Percentiles rank a stretch among this genome's conserved stretches.
phyloP scores from a whole-genome alignment of 2,888 invertebrate species.

The Ennomos fuscantarius region DNA sequence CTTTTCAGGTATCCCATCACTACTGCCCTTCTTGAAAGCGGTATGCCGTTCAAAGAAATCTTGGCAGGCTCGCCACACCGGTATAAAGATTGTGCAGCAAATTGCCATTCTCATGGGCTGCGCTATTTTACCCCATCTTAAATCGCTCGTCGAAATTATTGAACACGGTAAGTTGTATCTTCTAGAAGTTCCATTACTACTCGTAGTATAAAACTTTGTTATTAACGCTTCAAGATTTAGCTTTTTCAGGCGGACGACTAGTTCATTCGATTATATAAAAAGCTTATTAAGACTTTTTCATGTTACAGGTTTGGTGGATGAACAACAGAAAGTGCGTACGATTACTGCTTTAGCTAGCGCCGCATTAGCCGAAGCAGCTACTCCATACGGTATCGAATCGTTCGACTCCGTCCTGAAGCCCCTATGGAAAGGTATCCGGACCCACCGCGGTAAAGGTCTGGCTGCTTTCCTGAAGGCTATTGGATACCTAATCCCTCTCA shows the following conservation, averaged over 20 bases:
- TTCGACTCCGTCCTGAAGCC: slow-evolving; percentile 99
- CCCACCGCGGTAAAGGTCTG: slow-evolving; percentile 95
- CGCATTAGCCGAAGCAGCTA: slow-evolving; percentile 99
- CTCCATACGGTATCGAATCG: slow-evolving; percentile 99
- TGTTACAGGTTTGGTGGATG: slow-evolving; percentile 93
- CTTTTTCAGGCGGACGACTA: no score
- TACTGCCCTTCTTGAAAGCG: slow-evolving; percentile 98
- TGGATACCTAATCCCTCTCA: slow-evolving; percentile 99
- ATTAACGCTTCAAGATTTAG: no score
- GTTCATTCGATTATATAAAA: no score
- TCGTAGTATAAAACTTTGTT: neutral
- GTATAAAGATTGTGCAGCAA: slow-evolving; percentile 99
- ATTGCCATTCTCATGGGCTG: slow-evolving; percentile 99
- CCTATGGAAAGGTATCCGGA: slow-evolving; percentile 99
- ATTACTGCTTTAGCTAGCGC: slow-evolving; percentile 99
- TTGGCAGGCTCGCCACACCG: slow-evolving; percentile 99
- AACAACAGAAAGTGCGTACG: slow-evolving; percentile 99
- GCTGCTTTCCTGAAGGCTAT: slow-evolving; percentile 99
- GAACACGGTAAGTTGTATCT: slow-evolving; percentile 92
- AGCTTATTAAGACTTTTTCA: slow-evolving; percentile 1
- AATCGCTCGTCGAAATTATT: slow-evolving; percentile 99
- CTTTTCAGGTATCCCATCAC: slow-evolving; percentile 92
- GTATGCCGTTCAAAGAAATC: slow-evolving; percentile 99
- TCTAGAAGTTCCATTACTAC: neutral
- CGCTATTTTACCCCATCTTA: slow-evolving; percentile 98